These are phyloP conservation scores for Cephus pygmeus DNA, from an alignment of 2,888 invertebrate genomes.

Conservation along the genomic window DNA sequence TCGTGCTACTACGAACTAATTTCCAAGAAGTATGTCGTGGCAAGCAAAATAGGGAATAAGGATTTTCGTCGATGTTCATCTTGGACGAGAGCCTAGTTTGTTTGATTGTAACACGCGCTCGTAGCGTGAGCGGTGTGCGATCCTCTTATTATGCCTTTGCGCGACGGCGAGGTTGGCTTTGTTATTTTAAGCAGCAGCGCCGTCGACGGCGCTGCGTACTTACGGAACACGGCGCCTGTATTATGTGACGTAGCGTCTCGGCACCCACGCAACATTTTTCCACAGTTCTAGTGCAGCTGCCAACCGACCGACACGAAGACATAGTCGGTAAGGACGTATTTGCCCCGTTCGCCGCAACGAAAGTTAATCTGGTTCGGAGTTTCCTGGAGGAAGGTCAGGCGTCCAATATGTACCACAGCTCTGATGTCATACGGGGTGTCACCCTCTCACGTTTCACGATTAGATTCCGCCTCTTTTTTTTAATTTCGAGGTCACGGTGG, in stretches of 20 bases:
- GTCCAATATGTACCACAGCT: neutral
- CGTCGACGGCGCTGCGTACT: neutral
- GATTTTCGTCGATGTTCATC: neutral
- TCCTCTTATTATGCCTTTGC: neutral
- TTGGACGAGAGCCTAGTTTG: slow-evolving; percentile 2
- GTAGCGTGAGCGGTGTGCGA: neutral
- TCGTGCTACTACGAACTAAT: neutral
- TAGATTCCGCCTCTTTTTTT: neutral
- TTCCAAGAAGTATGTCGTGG: slow-evolving; percentile 1
- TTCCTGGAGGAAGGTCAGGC: neutral
- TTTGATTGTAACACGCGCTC: neutral
- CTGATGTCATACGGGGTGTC: neutral
- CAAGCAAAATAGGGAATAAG: neutral
- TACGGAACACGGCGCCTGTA: slow-evolving; percentile 39
- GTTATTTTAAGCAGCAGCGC: slow-evolving; percentile 3
- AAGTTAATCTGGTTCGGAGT: neutral
- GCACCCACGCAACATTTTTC: slow-evolving; percentile 38
- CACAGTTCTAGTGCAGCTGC: neutral
- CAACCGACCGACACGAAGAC: neutral
- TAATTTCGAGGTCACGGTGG: neutral
- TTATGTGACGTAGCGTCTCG: slow-evolving; percentile 43
- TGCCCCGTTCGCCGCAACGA: neutral
- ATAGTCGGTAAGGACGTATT: neutral
- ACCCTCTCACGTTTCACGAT: neutral
- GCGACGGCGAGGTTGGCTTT: neutral